Conservation (phyloP, 2,797 vertebrate genomes). For the Scarus forsteni region DNA sequence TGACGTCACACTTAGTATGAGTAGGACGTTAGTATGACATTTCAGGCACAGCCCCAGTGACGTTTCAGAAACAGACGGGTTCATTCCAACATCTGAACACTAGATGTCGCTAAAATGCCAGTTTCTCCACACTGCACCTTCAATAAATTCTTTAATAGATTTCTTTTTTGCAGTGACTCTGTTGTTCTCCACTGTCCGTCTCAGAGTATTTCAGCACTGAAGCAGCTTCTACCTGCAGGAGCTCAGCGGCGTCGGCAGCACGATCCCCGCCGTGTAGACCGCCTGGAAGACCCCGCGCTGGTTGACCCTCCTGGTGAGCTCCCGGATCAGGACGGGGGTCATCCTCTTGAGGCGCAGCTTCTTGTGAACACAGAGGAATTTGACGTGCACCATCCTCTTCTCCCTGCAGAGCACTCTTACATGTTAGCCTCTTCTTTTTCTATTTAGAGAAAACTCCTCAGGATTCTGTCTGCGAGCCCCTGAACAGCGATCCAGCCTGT, state of each 20-base stretch:
- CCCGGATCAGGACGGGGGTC: slow-evolving; percentile 94
- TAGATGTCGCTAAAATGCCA: too few species aligned
- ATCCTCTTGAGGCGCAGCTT: slow-evolving; percentile 96
- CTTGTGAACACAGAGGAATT: slow-evolving; percentile 96
- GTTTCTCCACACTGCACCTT: too few species aligned
- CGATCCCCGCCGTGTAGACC: slow-evolving; percentile 88
- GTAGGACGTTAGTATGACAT: too few species aligned
- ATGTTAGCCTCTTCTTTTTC: slow-evolving; percentile 23
- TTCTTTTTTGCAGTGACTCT: too few species aligned
- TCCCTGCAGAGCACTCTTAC: slow-evolving; percentile 80
- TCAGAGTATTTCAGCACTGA: background rate
- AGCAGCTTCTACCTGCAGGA: slow-evolving; percentile 88
- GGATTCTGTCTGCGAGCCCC: background rate
- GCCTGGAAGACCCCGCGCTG: slow-evolving; percentile 92
- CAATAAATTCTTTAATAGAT: too few species aligned
- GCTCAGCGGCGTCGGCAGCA: slow-evolving; percentile 92
- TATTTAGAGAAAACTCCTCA: slow-evolving; percentile 15
- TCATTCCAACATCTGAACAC: too few species aligned
- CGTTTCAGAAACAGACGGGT: too few species aligned
- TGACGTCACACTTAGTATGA: too few species aligned
- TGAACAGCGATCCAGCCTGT: slow-evolving; percentile 20
- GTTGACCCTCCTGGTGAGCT: slow-evolving; percentile 92
- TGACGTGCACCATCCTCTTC: slow-evolving; percentile 94
- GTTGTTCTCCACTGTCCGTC: background rate
- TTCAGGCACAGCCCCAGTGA: too few species aligned